Evolutionary conservation across 1,140 invertebrate genomes (phyloP).

Genomic region (Aleiodes sp.): DNA sequence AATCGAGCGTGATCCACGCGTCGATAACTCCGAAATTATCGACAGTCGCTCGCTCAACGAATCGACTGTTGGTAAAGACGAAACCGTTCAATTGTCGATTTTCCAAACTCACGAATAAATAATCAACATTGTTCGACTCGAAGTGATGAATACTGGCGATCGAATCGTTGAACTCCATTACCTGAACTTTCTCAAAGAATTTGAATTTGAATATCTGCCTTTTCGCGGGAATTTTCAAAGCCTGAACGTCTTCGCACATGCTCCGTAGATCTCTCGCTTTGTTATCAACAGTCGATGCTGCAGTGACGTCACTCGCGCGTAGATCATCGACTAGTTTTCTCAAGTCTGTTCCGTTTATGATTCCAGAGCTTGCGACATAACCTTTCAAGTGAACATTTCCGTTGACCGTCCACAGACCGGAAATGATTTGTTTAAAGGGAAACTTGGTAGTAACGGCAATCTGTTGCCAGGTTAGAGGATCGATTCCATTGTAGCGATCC

Average conservation of each 20-base stretch:
- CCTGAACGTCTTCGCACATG: slow-evolving; percentile 50
- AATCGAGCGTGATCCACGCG: slow-evolving; percentile 50
- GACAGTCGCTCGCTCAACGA: slow-evolving; percentile 33
- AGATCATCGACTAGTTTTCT: slow-evolving; percentile 41
- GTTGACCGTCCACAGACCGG: slow-evolving; percentile 51
- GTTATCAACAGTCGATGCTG: slow-evolving; percentile 38
- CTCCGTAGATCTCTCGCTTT: slow-evolving; percentile 46
- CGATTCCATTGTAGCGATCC: slow-evolving; percentile 48
- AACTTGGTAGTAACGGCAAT: slow-evolving; percentile 41
- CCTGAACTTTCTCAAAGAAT: slow-evolving; percentile 59
- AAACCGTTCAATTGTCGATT: slow-evolving; percentile 45
- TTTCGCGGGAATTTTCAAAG: slow-evolving; percentile 42
- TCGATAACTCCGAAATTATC: slow-evolving; percentile 48
- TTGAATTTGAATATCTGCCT: slow-evolving; percentile 62
- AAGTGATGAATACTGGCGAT: slow-evolving; percentile 59
- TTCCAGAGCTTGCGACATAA: slow-evolving; percentile 44
- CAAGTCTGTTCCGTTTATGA: slow-evolving; percentile 51
- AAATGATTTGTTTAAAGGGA: slow-evolving; percentile 45
- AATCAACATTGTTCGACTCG: slow-evolving; percentile 46
- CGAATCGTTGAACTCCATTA: slow-evolving; percentile 45
- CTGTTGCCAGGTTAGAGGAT: slow-evolving; percentile 50
- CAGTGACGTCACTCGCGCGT: slow-evolving; percentile 38
- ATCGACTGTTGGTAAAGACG: slow-evolving; percentile 38
- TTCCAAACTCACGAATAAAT: slow-evolving; percentile 58
- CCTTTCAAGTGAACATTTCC: slow-evolving; percentile 52